phyloP scores from a whole-genome alignment of 2,888 invertebrate genomes.

The Conchocele bisecta region DNA sequence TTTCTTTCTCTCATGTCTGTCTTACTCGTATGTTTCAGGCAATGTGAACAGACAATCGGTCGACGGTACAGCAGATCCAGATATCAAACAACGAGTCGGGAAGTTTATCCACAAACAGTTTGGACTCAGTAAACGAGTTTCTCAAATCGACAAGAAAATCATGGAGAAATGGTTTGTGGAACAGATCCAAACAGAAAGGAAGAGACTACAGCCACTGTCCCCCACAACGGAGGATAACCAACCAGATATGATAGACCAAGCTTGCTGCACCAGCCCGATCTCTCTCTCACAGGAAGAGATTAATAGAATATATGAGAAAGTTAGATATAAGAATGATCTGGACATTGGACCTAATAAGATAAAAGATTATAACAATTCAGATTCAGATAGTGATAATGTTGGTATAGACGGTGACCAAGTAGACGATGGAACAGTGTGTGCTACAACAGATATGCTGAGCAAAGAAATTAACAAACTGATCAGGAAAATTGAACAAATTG shows the following conservation, averaged over 20 bases:
- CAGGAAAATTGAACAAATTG: slow-evolving; percentile 50
- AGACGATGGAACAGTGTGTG: slow-evolving; percentile 15
- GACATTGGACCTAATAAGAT: no score
- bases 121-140: slow-evolving; percentile 71
- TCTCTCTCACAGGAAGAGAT: slow-evolving; percentile 14
- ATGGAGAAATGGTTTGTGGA: slow-evolving; percentile 65
- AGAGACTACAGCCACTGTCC: slow-evolving; percentile 8
- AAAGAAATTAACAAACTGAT: slow-evolving; percentile 51
- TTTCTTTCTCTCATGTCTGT: no score
- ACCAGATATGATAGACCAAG: slow-evolving; percentile 13
- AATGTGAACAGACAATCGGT: neutral
- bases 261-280: slow-evolving; percentile 20
- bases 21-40: no score
- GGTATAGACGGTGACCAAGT: slow-evolving; percentile 6
- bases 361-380: no score
- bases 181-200: slow-evolving; percentile 59
- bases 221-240: neutral
- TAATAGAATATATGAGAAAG: slow-evolving; percentile 1
- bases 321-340: slow-evolving; percentile 5
- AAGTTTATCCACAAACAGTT: slow-evolving; percentile 72
- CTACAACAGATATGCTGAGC: no score
- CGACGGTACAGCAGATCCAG: slow-evolving; percentile 52
- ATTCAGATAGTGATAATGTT: slow-evolving; percentile 41
- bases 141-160: slow-evolving; percentile 71
- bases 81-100: slow-evolving; percentile 66